A percentile compares a stretch with the other conserved stretches of the same genome.
Conservation (phyloP, 2,888 invertebrate species). For the Pachymerium ferrugineum region DNA sequence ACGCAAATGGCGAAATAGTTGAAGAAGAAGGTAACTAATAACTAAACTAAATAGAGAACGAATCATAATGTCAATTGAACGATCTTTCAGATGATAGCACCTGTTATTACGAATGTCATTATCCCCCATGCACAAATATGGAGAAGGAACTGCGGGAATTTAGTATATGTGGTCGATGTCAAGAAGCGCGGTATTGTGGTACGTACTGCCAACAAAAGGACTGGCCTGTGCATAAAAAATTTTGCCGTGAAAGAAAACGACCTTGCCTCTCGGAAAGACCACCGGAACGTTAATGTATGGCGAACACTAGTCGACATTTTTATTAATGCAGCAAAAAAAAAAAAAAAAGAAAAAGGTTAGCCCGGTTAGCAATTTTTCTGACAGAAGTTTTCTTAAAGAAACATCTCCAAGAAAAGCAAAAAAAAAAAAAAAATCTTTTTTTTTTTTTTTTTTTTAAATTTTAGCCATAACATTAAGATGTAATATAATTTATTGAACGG, state of each 20-base stretch:
- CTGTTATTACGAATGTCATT: slow-evolving; percentile 53
- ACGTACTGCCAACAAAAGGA: slow-evolving; percentile 50
- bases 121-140: slow-evolving; percentile 52
- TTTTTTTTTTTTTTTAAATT: too few species aligned
- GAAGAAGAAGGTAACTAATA: slow-evolving; percentile 44
- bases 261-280: slow-evolving; percentile 42
- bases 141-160: slow-evolving; percentile 52
- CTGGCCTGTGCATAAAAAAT: slow-evolving; percentile 51
- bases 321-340: slow-evolving; percentile 21
- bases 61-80: neutral
- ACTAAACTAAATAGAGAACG: neutral
- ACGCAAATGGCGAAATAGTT: slow-evolving; percentile 48
- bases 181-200: slow-evolving; percentile 51
- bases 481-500: slow-evolving; percentile 29
- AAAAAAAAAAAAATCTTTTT: too few species aligned
- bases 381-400: neutral
- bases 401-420: neutral
- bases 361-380: neutral
- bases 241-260: slow-evolving; percentile 47
- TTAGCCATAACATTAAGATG: neutral
- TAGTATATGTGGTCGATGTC: slow-evolving; percentile 53
- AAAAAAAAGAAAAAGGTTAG: too few species aligned
- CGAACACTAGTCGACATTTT: slow-evolving; percentile 23
- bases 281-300: slow-evolving; percentile 43
- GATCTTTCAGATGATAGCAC: slow-evolving; percentile 44